Conservation (phyloP, 2,888 invertebrate species). For the Serripes groenlandicus region DNA sequence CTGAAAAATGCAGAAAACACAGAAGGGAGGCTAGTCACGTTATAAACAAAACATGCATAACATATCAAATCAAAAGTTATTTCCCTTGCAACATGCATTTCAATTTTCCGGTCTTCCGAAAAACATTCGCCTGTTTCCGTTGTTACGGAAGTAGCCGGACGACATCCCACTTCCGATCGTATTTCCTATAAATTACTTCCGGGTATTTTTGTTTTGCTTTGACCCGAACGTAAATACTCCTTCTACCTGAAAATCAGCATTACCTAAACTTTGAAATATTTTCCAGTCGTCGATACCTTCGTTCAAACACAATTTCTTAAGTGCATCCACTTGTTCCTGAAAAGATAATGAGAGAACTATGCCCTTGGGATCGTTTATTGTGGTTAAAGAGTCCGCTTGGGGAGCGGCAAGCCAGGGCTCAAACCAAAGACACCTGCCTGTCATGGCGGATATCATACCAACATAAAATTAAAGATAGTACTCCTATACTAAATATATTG, state of each 20-base stretch:
- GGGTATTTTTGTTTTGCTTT: constrained; percentile 52
- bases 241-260: constrained; percentile 61
- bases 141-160: neutral
- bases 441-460: too few relatives aligned
- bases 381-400: neutral
- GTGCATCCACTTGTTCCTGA: constrained; percentile 71
- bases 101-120: neutral
- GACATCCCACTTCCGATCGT: neutral
- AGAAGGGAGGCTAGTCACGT: too few relatives aligned
- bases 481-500: too few relatives aligned
- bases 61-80: too few relatives aligned
- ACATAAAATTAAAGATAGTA: too few relatives aligned
- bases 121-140: neutral
- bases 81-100: too few relatives aligned
- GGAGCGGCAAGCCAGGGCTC: neutral
- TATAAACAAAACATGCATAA: too few relatives aligned
- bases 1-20: too few relatives aligned
- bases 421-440: too few relatives aligned
- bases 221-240: constrained; percentile 61
- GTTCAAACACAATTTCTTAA: constrained; percentile 68
- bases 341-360: too few relatives aligned
- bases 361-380: neutral
- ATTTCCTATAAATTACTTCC: constrained; percentile 17
- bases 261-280: constrained; percentile 72
- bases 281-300: constrained; percentile 75